Conservation (phyloP, 1,140 invertebrate genomes). For the Metaphire vulgaris region DNA sequence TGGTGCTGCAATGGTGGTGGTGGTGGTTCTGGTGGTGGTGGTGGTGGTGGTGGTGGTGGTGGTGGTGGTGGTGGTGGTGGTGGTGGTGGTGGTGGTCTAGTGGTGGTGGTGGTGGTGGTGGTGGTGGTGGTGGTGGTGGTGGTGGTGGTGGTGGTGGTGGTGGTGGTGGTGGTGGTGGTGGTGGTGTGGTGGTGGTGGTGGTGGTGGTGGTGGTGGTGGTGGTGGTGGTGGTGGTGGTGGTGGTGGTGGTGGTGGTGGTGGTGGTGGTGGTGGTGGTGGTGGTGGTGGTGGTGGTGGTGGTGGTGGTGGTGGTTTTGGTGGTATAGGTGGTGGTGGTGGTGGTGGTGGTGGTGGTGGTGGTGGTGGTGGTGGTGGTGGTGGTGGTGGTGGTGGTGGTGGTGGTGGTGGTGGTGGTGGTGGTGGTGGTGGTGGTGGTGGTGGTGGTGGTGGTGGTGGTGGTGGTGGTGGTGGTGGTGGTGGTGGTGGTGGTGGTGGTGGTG, state of each 20-base stretch:
- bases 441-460: too few relatives aligned
- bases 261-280: background rate
- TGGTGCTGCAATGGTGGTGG: too few relatives aligned
- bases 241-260: background rate
- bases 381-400: background rate
- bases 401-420: background rate
- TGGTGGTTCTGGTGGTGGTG: too few relatives aligned
- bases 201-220: background rate
- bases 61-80: conserved; percentile 5
- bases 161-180: too few relatives aligned
- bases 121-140: background rate
- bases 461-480: too few relatives aligned
- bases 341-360: background rate
- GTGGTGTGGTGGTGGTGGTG: too few relatives aligned
- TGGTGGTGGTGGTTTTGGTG: background rate
- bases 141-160: conserved; percentile 4
- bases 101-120: too few relatives aligned
- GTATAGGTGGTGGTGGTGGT: background rate
- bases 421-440: too few relatives aligned
- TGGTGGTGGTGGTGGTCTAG: too few relatives aligned
- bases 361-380: too few relatives aligned
- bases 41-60: conserved; percentile 5
- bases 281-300: background rate
- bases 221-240: background rate
- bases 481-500: too few relatives aligned